A percentile compares a stretch with the other conserved stretches of the same genome.
Conservation (phyloP, 2,113 vertebrate species). For the Pycnonotus jocosus region DNA sequence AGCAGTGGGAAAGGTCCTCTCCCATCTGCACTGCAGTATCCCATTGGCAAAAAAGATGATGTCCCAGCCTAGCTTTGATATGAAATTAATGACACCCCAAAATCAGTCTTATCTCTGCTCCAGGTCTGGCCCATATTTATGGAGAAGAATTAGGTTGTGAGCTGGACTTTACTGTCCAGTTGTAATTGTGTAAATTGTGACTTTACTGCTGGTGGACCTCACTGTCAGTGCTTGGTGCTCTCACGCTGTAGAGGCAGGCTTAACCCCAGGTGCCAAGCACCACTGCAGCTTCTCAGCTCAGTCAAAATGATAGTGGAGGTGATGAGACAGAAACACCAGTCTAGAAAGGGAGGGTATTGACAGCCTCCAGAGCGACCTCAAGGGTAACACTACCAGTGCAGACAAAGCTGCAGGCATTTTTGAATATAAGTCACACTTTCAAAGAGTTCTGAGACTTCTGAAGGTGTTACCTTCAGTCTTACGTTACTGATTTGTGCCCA, state of each 20-base stretch:
- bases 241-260: accelerated
- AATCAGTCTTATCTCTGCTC: background rate
- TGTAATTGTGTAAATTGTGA: too few relatives aligned
- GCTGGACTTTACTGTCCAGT: background rate
- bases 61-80: background rate
- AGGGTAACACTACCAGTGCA: background rate
- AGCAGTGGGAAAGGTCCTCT: background rate
- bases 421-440: background rate
- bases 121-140: background rate
- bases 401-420: background rate
- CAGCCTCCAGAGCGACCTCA: background rate
- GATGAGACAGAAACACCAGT: background rate
- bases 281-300: background rate
- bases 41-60: background rate
- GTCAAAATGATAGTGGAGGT: background rate
- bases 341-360: background rate
- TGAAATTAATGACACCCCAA: background rate
- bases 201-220: background rate
- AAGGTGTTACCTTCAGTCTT: background rate
- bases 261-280: accelerated
- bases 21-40: background rate
- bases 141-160: background rate
- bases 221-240: accelerated
- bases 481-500: background rate
- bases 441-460: background rate